Base-by-base conservation (phyloP, 2,797 vertebrate species). In the Loris lydekkerianus region DNA sequence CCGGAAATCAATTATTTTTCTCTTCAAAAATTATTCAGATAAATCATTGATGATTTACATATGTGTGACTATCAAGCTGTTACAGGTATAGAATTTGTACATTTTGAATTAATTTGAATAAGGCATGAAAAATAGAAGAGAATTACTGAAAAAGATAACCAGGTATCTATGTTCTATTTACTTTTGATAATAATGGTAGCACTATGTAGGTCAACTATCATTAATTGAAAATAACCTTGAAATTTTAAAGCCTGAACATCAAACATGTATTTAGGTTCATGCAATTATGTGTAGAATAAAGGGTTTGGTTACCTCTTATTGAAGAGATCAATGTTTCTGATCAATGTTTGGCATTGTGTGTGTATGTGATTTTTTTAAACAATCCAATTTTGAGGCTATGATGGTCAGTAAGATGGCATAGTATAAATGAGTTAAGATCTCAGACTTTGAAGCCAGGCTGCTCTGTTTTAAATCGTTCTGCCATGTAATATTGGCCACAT, bases 31-130 rank as follows among this genome's bases (percentile, higher is more conserved):
- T 0, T 96, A 49, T 95, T 90, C 82, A 2, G 92, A 13, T 86
- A 85, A 56, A 78, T 92, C 34, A 63, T 21, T 43, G 60, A 80
- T 91, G 29, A 70, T 96, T 96, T 94, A 10, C 25, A 15, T 53
- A 37, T 20, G 81, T 58, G 6, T 63, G 23, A 60, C 2, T 31
- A 67, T 60, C 14, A 53, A 58, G 34, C 7, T 93, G 72, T 78
- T 83, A 72, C 67, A 3, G 31, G 14, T 61, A 27, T 92, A 70
- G 94, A 14, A 73, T 65, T 88, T 67, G n/a, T 92, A 31, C 0
- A 3, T 76, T 53, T 92, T 92, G 63, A 82, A 8, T 63, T 91
- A 67, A 89, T n/a, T 80, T 84, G 34, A 77, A 84, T 40, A 46
- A 80, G 61, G 29, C 34, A 69, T 75, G 17, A 91, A 94, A 67